Base-by-base conservation (phyloP, 2,113 vertebrate genomes). In the Nibea coibor region DNA sequence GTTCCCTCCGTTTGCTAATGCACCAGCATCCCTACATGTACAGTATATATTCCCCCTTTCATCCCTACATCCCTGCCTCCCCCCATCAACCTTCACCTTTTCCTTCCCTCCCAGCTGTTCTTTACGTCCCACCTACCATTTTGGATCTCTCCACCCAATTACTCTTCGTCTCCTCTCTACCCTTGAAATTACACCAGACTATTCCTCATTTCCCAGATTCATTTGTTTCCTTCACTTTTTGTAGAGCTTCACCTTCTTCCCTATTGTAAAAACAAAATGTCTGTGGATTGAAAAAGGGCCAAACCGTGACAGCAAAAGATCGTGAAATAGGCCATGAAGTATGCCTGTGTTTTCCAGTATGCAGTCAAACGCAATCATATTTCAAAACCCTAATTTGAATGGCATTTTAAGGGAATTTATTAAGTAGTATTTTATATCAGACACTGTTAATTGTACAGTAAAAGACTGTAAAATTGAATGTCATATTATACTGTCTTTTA, bases 111-210 rank as follows among this genome's bases (percentile, higher is more conserved):
- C 75, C 82, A 85, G 79, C 88, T 87, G 87, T 76, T 91, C 76
- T 62, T 47, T 20, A 63, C 28, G 53, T 76, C 82, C 68, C 80
- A 76, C 86, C 82, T 69, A 84, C 83, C 43, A n/a, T 78, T 88
- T 89, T 88, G 82, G 78, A 83, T 73, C 63, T 59, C 58, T 79
- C 65, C 28, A 11, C 43, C 85, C 83, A 91, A 92, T 92, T 91
- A 91, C 64, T 89, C 88, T 87, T 81, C 80, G 68, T 88, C 80
- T 83, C 54, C 68, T 74, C 75, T 66, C 48, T 67, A 69, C 61
- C 78, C 80, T 83, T 80, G 85, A 54, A 85, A 81, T 62, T 82
- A 66, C 65, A 82, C n/a, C 71, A 51, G 45, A 54, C 64, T 35
- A 70, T 78, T 28, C 39, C 62, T 75, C 62, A 58, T 74, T 50